These are phyloP conservation scores for Hydrotaea diabolus DNA, from an alignment of 2,888 invertebrate genomes.

Conservation along the genomic window DNA sequence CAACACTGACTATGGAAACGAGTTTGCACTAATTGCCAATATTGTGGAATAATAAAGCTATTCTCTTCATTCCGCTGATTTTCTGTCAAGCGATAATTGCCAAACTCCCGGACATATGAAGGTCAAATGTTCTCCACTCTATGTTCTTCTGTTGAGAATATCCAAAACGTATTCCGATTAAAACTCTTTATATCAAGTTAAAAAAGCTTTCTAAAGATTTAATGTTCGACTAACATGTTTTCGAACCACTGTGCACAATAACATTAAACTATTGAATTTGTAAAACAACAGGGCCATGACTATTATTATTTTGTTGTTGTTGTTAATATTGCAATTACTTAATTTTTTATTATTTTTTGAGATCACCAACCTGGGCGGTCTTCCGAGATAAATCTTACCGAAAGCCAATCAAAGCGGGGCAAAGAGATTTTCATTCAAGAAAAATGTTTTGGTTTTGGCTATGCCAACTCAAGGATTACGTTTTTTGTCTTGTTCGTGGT, in stretches of 20 bases:
- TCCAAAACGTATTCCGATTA: no score
- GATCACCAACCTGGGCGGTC: conserved; percentile 53
- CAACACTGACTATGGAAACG: no score
- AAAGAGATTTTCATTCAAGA: conserved; percentile 21
- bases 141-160: no score
- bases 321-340: neutral
- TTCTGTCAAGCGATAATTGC: no score
- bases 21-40: no score
- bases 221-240: no score
- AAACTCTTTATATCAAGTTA: no score
- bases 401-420: neutral
- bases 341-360: neutral
- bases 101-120: no score
- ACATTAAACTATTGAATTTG: conserved; percentile 4
- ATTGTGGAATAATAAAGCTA: no score
- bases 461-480: neutral
- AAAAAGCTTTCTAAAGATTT: no score
- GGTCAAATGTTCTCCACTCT: no score
- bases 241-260: conserved; percentile 25
- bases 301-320: conserved; percentile 16
- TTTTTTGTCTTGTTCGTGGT: conserved; percentile 9
- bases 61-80: no score
- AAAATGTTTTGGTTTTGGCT: neutral
- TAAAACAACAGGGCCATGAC: neutral
- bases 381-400: conserved; percentile 10